A percentile compares a stretch with the other conserved stretches of the same genome.
Conservation (phyloP, 2,797 vertebrate genomes). For the Picus viridis region DNA sequence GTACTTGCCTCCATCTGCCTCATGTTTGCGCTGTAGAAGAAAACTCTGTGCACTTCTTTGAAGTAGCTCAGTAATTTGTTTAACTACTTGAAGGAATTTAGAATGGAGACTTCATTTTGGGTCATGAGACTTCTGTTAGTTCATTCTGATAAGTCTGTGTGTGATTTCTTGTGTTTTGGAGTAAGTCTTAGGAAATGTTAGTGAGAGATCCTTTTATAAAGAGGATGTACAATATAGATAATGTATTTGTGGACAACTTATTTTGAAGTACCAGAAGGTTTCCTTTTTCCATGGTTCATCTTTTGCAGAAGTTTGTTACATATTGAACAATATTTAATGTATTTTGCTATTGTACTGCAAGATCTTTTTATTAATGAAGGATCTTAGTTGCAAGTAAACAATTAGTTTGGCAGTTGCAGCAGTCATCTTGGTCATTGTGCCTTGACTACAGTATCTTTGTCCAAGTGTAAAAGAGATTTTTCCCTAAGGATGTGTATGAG, state of each 20-base stretch:
- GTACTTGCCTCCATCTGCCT: not conserved
- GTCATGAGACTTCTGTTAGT: not conserved
- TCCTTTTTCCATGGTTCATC: not conserved
- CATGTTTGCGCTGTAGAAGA: not conserved
- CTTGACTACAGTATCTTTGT: not conserved
- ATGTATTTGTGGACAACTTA: not conserved
- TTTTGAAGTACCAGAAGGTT: not conserved
- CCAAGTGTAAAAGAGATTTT: not conserved
- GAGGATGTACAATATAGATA: not conserved
- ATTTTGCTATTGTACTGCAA: not conserved
- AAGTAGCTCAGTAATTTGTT: not conserved
- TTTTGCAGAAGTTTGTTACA: not conserved
- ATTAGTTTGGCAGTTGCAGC: not conserved
- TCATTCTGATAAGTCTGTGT: not conserved
- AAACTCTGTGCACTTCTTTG: not conserved
- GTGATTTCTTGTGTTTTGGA: not conserved
- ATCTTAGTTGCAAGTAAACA: not conserved
- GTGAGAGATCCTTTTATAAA: not conserved
- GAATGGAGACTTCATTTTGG: not conserved
- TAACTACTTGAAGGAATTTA: not conserved
- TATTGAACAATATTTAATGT: not conserved
- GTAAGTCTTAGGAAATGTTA: not conserved
- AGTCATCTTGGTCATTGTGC: rapidly evolving
- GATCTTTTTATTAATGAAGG: not conserved
- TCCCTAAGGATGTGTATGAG: not conserved